phyloP scores from a whole-genome alignment of 2,888 invertebrate species.

The Acleris laterana region DNA sequence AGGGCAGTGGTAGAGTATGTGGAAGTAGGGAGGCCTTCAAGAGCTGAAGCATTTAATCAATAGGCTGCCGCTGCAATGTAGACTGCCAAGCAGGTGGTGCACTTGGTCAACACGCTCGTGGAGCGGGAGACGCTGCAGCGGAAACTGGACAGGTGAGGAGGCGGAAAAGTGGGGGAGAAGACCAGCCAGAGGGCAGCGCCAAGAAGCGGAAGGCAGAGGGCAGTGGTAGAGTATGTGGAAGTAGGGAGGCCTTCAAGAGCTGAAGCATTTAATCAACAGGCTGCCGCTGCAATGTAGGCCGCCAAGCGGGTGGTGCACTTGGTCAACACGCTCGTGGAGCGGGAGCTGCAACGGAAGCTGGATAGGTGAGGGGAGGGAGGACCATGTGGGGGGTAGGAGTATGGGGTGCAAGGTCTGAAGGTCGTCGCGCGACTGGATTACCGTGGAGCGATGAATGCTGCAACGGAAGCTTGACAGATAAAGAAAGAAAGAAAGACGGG shows the following conservation, averaged over 20 bases:
- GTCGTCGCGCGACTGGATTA: neutral
- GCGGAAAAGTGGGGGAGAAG: too few species aligned
- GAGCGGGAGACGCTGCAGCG: too few species aligned
- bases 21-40: too few species aligned
- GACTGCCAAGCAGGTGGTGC: too few species aligned
- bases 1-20: slow-evolving; percentile 8
- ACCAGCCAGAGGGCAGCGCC: too few species aligned
- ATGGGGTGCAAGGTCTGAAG: neutral
- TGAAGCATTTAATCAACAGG: slow-evolving; percentile 47
- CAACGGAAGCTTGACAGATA: too few species aligned
- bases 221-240: slow-evolving; percentile 21
- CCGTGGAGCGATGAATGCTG: too few species aligned
- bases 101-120: slow-evolving; percentile 73
- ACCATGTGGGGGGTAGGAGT: too few species aligned
- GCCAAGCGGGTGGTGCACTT: slow-evolving; percentile 55
- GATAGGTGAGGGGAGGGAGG: too few species aligned
- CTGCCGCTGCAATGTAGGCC: slow-evolving; percentile 48
- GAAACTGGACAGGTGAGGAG: slow-evolving; percentile 38
- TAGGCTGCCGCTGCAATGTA: slow-evolving; percentile 46
- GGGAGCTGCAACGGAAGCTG: too few species aligned
- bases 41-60: slow-evolving; percentile 47
- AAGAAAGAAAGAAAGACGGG: too few species aligned
- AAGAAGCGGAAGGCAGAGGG: slow-evolving; percentile 61
- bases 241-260: slow-evolving; percentile 26
- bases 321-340: slow-evolving; percentile 58